Conservation (phyloP, 2,113 vertebrate species). For the Leucopsar rothschildi region DNA sequence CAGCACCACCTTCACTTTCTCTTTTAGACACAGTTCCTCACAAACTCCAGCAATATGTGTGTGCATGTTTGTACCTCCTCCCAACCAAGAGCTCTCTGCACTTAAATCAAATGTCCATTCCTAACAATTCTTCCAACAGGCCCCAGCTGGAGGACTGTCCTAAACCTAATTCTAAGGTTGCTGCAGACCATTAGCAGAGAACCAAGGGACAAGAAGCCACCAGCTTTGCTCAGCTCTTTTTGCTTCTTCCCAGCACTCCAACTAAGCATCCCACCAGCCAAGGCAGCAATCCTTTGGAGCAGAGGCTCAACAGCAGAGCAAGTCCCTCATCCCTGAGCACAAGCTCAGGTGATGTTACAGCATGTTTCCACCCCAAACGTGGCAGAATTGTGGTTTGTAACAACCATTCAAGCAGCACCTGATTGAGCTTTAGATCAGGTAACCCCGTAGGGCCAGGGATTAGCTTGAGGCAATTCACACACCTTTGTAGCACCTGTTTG, state of each 20-base stretch:
- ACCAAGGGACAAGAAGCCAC: not conserved
- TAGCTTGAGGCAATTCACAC: not conserved
- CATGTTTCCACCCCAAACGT: not conserved
- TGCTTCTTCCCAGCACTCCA: not conserved
- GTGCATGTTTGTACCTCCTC: not conserved
- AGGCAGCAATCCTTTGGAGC: not conserved
- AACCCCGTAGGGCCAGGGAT: not conserved
- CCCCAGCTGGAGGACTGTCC: not conserved
- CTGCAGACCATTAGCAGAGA: not conserved
- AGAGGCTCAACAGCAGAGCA: not conserved
- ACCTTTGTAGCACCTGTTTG: not conserved
- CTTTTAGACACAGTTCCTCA: not conserved
- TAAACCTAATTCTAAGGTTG: not conserved
- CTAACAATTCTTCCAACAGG: not conserved
- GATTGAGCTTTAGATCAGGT: not conserved
- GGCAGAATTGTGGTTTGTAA: not conserved
- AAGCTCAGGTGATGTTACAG: not conserved
- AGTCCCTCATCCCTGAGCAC: rapidly evolving
- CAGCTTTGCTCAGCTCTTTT: not conserved
- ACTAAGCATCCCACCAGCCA: not conserved
- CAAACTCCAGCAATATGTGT: not conserved
- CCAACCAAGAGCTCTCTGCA: not conserved
- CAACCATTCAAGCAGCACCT: not conserved
- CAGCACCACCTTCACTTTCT: not conserved
- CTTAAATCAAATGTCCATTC: not conserved